Evolutionary conservation across 2,113 vertebrate species (phyloP).

Genomic region (Cryptotis parvus): DNA sequence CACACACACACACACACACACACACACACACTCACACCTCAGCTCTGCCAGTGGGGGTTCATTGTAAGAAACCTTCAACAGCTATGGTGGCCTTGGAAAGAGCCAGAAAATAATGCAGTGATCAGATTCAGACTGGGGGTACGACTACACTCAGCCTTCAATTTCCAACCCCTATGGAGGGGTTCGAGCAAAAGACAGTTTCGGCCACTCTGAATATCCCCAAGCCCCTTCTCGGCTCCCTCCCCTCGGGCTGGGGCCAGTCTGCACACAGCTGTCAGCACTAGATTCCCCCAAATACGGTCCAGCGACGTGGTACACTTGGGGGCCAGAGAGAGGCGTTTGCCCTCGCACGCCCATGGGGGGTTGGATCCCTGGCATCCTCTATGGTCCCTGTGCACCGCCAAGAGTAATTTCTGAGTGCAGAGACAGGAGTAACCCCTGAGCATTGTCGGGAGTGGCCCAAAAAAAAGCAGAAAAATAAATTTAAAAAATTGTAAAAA

Average conservation of each 20-base stretch:
- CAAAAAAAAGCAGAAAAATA: too few relatives aligned
- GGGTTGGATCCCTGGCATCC: too few relatives aligned
- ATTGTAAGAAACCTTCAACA: background rate
- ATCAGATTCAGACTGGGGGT: background rate
- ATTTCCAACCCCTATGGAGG: background rate
- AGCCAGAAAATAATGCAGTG: background rate
- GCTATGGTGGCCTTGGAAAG: background rate
- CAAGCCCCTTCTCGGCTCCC: background rate
- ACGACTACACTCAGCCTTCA: background rate
- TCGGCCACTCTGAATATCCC: background rate
- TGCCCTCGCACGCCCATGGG: too few relatives aligned
- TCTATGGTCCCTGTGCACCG: too few relatives aligned
- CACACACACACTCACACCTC: too few relatives aligned
- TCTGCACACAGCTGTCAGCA: slow-evolving; percentile 36
- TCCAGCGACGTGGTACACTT: too few relatives aligned
- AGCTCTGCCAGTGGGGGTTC: background rate
- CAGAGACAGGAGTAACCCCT: too few relatives aligned
- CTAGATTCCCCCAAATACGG: background rate
- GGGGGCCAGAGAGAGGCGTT: too few relatives aligned
- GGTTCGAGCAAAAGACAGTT: background rate
- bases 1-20: too few relatives aligned
- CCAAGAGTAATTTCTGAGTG: too few relatives aligned
- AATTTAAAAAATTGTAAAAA: too few relatives aligned
- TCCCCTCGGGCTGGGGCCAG: background rate
- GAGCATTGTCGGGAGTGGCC: too few relatives aligned